Evolutionary conservation across 2,888 invertebrate genomes (phyloP).

Genomic region (Neoaliturus tenellus): DNA sequence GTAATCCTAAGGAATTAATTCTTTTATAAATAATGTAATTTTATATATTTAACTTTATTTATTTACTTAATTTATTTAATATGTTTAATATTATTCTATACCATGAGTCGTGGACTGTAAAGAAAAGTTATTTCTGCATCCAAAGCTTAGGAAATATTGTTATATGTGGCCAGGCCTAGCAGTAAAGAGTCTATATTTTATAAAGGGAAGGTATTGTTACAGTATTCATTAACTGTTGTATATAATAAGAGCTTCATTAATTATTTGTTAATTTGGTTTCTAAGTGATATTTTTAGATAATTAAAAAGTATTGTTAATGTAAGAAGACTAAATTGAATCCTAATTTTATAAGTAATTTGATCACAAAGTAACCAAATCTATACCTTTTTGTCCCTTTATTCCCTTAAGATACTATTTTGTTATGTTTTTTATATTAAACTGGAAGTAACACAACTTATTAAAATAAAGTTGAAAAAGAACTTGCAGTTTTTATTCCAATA

Average conservation of each 20-base stretch:
- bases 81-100: neutral
- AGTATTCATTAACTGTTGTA: conserved; percentile 44
- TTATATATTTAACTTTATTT: conserved; percentile 28
- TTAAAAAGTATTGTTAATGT: conserved; percentile 8
- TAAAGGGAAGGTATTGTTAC: conserved; percentile 40
- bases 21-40: neutral
- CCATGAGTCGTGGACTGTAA: neutral
- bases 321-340: neutral
- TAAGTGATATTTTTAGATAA: conserved; percentile 7
- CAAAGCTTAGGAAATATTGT: conserved; percentile 30
- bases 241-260: conserved; percentile 36
- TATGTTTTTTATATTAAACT: conserved; percentile 32
- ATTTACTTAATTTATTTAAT: conserved; percentile 25
- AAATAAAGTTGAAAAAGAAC: neutral
- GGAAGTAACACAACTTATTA: conserved; percentile 17
- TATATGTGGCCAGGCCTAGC: conserved; percentile 16
- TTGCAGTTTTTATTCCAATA: neutral
- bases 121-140: conserved; percentile 2
- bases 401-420: neutral
- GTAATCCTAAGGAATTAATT: conserved; percentile 11
- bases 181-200: conserved; percentile 20
- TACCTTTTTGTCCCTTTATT: neutral
- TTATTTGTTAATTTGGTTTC: conserved; percentile 13
- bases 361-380: neutral
- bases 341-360: conserved; percentile 7